These are phyloP conservation scores for Nyleta sp. DNA, from an alignment of 2,888 invertebrate genomes.

Conservation along the genomic window DNA sequence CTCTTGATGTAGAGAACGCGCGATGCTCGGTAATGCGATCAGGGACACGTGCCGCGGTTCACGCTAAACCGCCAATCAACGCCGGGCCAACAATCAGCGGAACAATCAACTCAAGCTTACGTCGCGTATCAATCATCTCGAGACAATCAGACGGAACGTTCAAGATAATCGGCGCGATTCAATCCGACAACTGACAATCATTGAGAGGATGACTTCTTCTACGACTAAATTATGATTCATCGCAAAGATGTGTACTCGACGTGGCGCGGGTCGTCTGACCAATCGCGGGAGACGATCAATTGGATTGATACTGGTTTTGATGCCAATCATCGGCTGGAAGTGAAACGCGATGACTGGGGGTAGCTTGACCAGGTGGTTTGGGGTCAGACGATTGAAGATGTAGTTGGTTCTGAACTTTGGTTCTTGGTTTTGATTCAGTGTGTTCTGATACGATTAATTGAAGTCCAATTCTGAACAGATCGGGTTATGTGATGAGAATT, in stretches of 20 bases:
- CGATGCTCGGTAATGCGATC: conserved; percentile 50
- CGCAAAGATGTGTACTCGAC: conserved; percentile 24
- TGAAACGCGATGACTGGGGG: too few species aligned
- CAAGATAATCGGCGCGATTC: conserved; percentile 26
- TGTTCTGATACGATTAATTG: too few species aligned
- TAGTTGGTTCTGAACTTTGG: too few species aligned
- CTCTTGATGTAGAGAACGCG: conserved; percentile 69
- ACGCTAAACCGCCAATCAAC: conserved; percentile 17
- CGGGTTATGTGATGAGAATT: too few species aligned
- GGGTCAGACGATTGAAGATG: too few species aligned
- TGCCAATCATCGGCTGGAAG: not conserved
- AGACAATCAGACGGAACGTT: conserved; percentile 47
- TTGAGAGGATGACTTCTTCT: conserved; percentile 27
- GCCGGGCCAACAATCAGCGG: not conserved
- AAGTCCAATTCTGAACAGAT: too few species aligned
- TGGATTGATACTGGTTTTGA: not conserved
- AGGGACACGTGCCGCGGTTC: conserved; percentile 32
- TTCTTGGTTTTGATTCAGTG: too few species aligned
- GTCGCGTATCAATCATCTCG: conserved; percentile 39
- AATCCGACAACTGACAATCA: conserved; percentile 56
- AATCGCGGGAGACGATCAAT: not conserved
- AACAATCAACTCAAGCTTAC: conserved; percentile 27
- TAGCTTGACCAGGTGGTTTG: too few species aligned
- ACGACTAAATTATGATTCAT: conserved; percentile 20
- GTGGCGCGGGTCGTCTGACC: not conserved